phyloP scores from a whole-genome alignment of 2,888 invertebrate species.

The Lycocerus yunnanus region DNA sequence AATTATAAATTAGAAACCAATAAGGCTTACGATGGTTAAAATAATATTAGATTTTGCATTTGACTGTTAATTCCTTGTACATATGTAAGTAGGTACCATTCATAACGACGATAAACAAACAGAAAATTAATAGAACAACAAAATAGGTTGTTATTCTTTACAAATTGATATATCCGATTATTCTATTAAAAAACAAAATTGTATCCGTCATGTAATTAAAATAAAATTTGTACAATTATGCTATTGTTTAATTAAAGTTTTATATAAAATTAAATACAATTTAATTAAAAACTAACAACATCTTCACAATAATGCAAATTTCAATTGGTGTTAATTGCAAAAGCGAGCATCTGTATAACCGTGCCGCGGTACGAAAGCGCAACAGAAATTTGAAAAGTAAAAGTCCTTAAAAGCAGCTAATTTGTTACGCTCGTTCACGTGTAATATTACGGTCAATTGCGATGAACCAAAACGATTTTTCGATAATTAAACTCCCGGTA shows the following conservation, averaged over 20 bases:
- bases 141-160: neutral
- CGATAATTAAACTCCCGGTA: slow-evolving; percentile 30
- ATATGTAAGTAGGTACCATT: neutral
- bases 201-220: neutral
- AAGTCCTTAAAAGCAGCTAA: slow-evolving; percentile 17
- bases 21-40: too few species aligned
- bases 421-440: slow-evolving; percentile 24
- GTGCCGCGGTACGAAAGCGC: neutral
- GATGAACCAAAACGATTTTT: slow-evolving; percentile 28
- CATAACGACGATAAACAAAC: neutral
- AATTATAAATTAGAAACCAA: too few species aligned
- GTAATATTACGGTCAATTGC: slow-evolving; percentile 34
- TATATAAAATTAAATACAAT: neutral
- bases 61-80: neutral
- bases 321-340: neutral
- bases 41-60: neutral
- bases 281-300: neutral
- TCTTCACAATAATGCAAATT: neutral
- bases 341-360: neutral
- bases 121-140: neutral
- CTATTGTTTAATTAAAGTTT: neutral
- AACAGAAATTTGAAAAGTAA: slow-evolving; percentile 10
- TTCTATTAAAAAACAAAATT: neutral
- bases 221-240: neutral
- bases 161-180: neutral